Conservation (phyloP, 1,140 invertebrate genomes). For the Drosophila gunungcola region DNA sequence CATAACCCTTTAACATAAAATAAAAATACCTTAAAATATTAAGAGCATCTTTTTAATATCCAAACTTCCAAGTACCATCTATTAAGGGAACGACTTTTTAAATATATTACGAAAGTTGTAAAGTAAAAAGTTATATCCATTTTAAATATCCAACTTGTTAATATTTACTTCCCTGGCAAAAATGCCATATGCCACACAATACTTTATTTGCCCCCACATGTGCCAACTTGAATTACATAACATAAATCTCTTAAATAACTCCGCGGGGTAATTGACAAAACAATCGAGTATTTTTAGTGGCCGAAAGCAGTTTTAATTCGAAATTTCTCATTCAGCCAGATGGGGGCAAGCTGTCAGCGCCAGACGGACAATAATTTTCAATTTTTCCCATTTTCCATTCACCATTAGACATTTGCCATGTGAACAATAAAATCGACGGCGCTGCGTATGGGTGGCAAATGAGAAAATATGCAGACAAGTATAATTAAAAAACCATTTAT, state of each 20-base stretch:
- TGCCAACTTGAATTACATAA: conserved; percentile 4
- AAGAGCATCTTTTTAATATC: too few relatives aligned
- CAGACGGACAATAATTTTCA: conserved; percentile 31
- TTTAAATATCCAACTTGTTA: too few relatives aligned
- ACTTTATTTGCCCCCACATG: not conserved
- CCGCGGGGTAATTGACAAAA: conserved; percentile 15
- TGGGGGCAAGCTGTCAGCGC: conserved; percentile 22
- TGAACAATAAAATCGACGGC: conserved; percentile 25
- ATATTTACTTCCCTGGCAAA: too few relatives aligned
- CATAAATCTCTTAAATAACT: conserved; percentile 7
- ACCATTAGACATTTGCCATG: conserved; percentile 13
- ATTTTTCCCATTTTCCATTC: conserved; percentile 19
- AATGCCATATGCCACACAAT: too few relatives aligned
- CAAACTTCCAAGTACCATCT: too few relatives aligned
- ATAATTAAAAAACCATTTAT: conserved; percentile 76
- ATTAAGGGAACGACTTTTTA: too few relatives aligned
- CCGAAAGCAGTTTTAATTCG: conserved; percentile 18
- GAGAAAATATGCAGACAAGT: conserved; percentile 53
- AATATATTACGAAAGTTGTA: too few relatives aligned
- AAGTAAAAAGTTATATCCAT: too few relatives aligned
- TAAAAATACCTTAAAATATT: too few relatives aligned
- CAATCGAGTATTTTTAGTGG: conserved; percentile 25
- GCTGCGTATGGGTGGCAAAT: conserved; percentile 26
- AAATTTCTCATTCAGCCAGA: conserved; percentile 4
- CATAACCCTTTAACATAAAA: too few relatives aligned